Evolutionary conservation across 2,113 vertebrate genomes (phyloP), one percentile per base, ranked within the genome.

Genomic region (Lycaon pictus): DNA sequence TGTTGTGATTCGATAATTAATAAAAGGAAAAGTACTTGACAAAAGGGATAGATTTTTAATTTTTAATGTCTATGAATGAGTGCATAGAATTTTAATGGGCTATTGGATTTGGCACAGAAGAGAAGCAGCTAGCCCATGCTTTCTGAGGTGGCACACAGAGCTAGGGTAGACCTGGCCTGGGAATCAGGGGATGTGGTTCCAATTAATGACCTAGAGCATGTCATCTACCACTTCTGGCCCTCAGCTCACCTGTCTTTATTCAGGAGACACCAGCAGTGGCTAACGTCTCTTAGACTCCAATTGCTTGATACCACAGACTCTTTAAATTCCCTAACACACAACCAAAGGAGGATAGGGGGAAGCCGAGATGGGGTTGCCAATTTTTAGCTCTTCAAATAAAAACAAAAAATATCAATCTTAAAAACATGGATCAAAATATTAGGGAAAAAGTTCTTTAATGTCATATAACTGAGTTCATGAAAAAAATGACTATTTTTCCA

Each of bases 1-100:
- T 98, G 93, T 93, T 98, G 88, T 98, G 94, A 97, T 98, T 97
- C 96, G 96, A 97, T 98, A 98, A 98, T 98, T 99, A 98, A 98
- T 97, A 98, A 80, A 97, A 97, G 74, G 72, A 98, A 98, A 98
- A 95, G 80, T 96, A 96, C 62, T 98, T 98, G 89, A 98, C 19
- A 71, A 98, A 98, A 98, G 88, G 88, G 4, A 58, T 95, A 71
- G 92, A 97, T 98, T 98, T 91, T 92, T 65, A 98, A 96, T 96
- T 97, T 98, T 98, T 98, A 98, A 98, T 98, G 97, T 90, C 91
- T 85, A 86, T 97, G 95, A 98, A 98, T 98, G 97, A 98, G 93
- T 81, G 88, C 97, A 89, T 56, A 96, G 92, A 98, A 98, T 97
- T 92, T 95, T 98, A 98, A 98, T 90, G 63, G 91, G 43, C 48